A percentile compares a stretch with the other conserved stretches of the same genome.
phyloP scores from a whole-genome alignment of 2,888 invertebrate genomes.

The Ochropleura plecta region DNA sequence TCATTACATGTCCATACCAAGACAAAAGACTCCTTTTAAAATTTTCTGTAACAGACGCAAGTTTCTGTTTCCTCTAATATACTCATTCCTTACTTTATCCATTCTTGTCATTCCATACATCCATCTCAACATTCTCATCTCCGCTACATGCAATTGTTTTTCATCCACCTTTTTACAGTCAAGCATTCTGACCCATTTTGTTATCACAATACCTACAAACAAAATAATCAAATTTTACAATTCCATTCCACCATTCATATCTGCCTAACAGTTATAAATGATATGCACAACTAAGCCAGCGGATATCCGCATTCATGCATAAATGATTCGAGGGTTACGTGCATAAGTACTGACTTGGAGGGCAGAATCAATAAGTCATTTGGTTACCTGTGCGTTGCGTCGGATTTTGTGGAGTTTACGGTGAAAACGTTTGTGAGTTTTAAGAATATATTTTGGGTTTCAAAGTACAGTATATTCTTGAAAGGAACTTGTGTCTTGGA shows the following conservation, averaged over 20 bases:
- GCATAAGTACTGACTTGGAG: constrained; percentile 28
- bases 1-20: too few species aligned
- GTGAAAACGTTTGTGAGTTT: background rate
- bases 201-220: background rate
- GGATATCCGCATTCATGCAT: constrained; percentile 52
- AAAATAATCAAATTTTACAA: constrained; percentile 8
- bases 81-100: too few species aligned
- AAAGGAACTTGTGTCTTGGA: background rate
- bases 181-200: background rate
- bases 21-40: too few species aligned
- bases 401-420: background rate
- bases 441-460: background rate
- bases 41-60: too few species aligned
- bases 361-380: constrained; percentile 59
- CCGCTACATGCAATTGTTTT: too few species aligned
- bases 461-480: background rate
- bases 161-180: too few species aligned
- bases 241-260: constrained; percentile 25
- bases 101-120: too few species aligned
- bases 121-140: too few species aligned
- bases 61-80: too few species aligned
- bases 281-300: constrained; percentile 52
- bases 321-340: constrained; percentile 43
- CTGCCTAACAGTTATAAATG: constrained; percentile 26
- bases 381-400: constrained; percentile 21